Conservation (phyloP, 1,140 invertebrate species). For the Dreissena rostriformis region DNA sequence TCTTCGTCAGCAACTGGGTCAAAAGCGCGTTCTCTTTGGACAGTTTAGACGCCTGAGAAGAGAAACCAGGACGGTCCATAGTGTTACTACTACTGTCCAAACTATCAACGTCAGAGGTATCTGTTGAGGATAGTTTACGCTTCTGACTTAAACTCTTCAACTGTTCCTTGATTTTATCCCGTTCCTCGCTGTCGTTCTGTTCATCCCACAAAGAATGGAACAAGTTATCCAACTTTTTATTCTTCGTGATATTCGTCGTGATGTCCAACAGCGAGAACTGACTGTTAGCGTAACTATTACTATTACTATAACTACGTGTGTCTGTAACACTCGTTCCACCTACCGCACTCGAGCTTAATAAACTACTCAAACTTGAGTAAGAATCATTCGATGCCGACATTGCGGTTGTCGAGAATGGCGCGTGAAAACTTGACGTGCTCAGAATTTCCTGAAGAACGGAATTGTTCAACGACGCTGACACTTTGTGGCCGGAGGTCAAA, state of each 20-base stretch:
- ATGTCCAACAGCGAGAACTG: background rate
- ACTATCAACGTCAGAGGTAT: slow-evolving; percentile 16
- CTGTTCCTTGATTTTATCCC: slow-evolving; percentile 30
- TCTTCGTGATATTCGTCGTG: background rate
- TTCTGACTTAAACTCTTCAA: slow-evolving; percentile 20
- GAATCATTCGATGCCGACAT: background rate
- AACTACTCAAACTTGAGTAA: slow-evolving; percentile 33
- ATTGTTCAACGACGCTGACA: background rate
- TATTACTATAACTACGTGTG: background rate
- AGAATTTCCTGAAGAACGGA: slow-evolving; percentile 11
- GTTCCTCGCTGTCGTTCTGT: background rate
- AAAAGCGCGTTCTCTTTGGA: slow-evolving; percentile 94
- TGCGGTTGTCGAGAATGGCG: background rate
- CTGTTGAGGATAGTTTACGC: slow-evolving; percentile 34
- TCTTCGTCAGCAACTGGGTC: slow-evolving; percentile 90
- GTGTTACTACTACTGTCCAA: slow-evolving; percentile 13
- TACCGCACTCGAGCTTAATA: slow-evolving; percentile 1
- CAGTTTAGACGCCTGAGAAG: slow-evolving; percentile 56
- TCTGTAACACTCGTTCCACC: background rate
- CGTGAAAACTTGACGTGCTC: background rate
- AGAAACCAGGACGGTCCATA: background rate
- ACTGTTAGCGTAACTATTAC: background rate
- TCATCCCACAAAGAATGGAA: slow-evolving; percentile 50
- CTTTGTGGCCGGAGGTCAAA: slow-evolving; percentile 27
- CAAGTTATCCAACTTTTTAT: slow-evolving; percentile 40